Conservation (phyloP, 2,797 vertebrate species). For the Characodon lateralis region DNA sequence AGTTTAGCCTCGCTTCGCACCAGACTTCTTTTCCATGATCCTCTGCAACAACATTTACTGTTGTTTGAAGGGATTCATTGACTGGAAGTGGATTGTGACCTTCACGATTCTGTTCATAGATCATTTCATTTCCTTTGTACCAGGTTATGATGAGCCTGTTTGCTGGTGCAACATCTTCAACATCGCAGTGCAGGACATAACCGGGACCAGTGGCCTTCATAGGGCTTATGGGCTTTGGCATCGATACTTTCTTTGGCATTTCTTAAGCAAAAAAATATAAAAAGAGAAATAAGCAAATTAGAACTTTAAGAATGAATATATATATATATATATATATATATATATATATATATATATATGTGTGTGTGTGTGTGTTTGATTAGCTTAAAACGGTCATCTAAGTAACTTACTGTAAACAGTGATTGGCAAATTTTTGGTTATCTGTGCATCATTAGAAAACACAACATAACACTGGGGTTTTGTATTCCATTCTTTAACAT, state of each 20-base stretch:
- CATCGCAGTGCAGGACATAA: constrained; percentile 49
- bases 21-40: constrained; percentile 55
- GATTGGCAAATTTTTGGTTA: fast-evolving
- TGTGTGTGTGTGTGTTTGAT: no score
- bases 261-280: constrained; percentile 51
- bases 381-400: neutral
- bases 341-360: no score
- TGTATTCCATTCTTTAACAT: neutral
- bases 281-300: neutral
- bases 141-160: constrained; percentile 49
- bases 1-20: constrained; percentile 66
- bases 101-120: fast-evolving
- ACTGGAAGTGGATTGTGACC: fast-evolving
- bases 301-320: neutral
- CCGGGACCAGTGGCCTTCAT: neutral
- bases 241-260: constrained; percentile 58
- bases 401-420: constrained; percentile 68
- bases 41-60: neutral
- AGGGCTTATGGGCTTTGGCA: constrained; percentile 10
- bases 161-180: constrained; percentile 63
- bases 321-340: neutral
- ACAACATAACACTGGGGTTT: constrained; percentile 1
- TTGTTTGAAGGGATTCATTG: fast-evolving
- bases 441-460: fast-evolving
- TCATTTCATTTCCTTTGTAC: constrained; percentile 38